phyloP scores from a whole-genome alignment of 2,113 vertebrate species.

The Sigmodon hispidus region DNA sequence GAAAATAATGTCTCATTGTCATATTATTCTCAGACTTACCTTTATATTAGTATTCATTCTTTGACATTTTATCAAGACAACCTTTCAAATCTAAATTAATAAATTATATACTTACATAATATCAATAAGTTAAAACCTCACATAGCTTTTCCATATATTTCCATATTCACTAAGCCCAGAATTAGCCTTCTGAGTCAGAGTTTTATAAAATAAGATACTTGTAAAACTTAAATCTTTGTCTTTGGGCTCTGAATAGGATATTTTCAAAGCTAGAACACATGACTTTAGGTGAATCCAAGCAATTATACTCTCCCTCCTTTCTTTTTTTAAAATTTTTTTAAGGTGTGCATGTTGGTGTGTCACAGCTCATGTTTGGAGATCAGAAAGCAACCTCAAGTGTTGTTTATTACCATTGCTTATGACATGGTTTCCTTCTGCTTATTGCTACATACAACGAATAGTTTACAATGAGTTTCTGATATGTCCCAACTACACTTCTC shows the following conservation, averaged over 20 bases:
- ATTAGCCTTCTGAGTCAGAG: background rate
- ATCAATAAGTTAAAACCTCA: background rate
- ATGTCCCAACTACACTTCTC: background rate
- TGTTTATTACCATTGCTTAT: background rate
- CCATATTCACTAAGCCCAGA: background rate
- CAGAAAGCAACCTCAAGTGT: background rate
- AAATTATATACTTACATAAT: background rate
- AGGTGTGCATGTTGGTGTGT: background rate
- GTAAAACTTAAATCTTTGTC: background rate
- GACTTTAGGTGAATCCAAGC: background rate
- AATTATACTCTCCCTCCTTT: background rate
- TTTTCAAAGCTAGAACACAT: background rate
- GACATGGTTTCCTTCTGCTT: too few relatives aligned
- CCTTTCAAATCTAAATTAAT: background rate
- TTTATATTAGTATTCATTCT: background rate
- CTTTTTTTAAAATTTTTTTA: background rate
- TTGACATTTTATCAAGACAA: background rate
- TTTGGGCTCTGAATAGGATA: background rate
- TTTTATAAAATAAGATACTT: background rate
- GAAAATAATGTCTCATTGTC: background rate
- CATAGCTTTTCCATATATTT: background rate
- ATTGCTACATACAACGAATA: background rate
- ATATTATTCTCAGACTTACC: background rate
- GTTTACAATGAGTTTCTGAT: background rate
- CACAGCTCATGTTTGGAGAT: background rate